Percentiles rank a stretch among this genome's conserved stretches.
These are phyloP conservation scores for Cydia strobilella DNA, from an alignment of 1,140 invertebrate genomes.

Conservation along the genomic window DNA sequence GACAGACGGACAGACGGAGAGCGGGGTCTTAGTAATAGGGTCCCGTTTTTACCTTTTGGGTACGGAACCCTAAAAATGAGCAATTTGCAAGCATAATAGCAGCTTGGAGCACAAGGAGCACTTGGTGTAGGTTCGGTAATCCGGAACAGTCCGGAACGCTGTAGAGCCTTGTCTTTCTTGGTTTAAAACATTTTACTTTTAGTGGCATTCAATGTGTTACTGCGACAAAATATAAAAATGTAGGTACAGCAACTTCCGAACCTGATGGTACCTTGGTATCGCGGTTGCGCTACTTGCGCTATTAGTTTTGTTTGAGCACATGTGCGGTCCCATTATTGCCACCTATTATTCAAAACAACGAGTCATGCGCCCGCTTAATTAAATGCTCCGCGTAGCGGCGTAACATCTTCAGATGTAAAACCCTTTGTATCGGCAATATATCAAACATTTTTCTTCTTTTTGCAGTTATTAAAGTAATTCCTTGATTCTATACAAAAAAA, in stretches of 20 bases:
- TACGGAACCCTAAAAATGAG: no score
- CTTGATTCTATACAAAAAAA: conserved; percentile 56
- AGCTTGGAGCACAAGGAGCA: background rate
- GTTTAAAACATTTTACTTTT: background rate
- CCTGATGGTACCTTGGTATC: background rate
- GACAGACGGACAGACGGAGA: no score
- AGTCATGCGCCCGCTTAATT: conserved; percentile 69
- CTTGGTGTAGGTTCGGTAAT: background rate
- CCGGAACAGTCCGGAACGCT: background rate
- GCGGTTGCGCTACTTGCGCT: conserved; percentile 35
- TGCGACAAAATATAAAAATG: background rate
- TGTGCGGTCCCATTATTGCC: conserved; percentile 62
- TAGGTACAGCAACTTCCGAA: background rate
- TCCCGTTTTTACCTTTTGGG: no score
- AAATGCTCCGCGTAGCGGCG: conserved; percentile 55
- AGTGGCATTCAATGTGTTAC: background rate
- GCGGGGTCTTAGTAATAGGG: no score
- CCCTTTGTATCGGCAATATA: conserved; percentile 47
- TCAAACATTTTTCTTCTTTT: conserved; percentile 54
- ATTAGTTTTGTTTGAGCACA: conserved; percentile 54
- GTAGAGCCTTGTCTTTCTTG: background rate
- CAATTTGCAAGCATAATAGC: background rate
- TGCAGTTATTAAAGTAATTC: conserved; percentile 73
- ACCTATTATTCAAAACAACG: conserved; percentile 68
- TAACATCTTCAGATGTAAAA: conserved; percentile 52